Conservation (phyloP, 2,113 vertebrate genomes). For the Eira barbara region DNA sequence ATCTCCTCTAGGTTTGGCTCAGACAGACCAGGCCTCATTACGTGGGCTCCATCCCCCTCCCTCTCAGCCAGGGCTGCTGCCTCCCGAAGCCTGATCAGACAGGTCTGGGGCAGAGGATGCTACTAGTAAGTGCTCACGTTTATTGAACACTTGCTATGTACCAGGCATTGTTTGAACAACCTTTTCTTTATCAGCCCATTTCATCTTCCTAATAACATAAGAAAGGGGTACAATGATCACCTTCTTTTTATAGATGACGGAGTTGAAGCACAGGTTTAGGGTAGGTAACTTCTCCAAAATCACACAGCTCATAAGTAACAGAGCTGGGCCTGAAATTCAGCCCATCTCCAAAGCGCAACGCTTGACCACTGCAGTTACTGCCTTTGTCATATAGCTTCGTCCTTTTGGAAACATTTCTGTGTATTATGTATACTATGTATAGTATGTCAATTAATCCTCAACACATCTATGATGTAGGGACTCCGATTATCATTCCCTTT, state of each 20-base stretch:
- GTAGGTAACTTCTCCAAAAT: background rate
- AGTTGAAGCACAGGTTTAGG: background rate
- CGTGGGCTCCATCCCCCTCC: background rate
- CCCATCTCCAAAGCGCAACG: background rate
- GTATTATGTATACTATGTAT: background rate
- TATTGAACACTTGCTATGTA: background rate
- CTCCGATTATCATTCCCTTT: background rate
- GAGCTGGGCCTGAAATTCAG: background rate
- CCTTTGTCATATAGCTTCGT: background rate
- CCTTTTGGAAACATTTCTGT: background rate
- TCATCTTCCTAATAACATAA: background rate
- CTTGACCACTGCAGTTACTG: background rate
- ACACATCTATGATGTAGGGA: background rate
- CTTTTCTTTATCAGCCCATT: background rate
- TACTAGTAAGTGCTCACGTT: background rate
- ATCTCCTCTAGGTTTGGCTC: constrained; percentile 26
- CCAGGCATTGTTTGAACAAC: background rate
- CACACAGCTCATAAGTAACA: background rate
- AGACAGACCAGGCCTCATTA: background rate
- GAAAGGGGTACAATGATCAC: background rate
- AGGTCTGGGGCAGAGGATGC: background rate
- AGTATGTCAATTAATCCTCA: background rate
- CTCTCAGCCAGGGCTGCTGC: background rate
- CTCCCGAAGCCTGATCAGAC: background rate
- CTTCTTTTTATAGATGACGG: background rate